A percentile compares a stretch with the other conserved stretches of the same genome.
These are phyloP conservation scores for Lochmaea crataegi DNA, from an alignment of 2,888 invertebrate species.

Conservation along the genomic window DNA sequence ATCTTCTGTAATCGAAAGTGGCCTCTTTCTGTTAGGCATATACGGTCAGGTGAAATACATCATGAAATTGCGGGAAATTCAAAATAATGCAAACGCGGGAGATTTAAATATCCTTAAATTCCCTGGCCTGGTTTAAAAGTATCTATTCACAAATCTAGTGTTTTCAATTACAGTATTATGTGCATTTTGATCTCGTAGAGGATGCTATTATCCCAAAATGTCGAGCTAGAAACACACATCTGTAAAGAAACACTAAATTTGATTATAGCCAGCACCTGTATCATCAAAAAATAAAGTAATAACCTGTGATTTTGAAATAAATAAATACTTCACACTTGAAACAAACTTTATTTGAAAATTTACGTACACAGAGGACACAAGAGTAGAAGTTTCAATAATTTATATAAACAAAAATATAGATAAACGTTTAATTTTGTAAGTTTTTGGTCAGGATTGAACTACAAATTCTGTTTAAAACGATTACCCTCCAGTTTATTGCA, in stretches of 20 bases:
- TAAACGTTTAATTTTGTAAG: too few species aligned
- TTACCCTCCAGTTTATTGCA: too few species aligned
- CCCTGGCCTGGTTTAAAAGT: not conserved
- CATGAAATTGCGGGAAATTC: constrained; percentile 4
- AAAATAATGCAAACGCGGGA: not conserved
- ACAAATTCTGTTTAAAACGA: too few species aligned
- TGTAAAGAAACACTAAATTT: constrained; percentile 1
- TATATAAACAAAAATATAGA: too few species aligned
- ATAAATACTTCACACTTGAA: not conserved
- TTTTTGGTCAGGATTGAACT: too few species aligned
- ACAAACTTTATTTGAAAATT: too few species aligned
- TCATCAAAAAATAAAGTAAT: not conserved
- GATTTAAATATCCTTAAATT: not conserved
- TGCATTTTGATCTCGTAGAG: constrained; percentile 4
- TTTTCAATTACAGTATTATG: constrained; percentile 2
- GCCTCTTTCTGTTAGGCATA: not conserved
- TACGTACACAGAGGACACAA: too few species aligned
- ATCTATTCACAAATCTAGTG: constrained; percentile 2
- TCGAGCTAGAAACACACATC: not conserved
- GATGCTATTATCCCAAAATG: not conserved
- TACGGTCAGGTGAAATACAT: constrained; percentile 4
- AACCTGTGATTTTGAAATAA: constrained; percentile 1
- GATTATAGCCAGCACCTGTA: not conserved
- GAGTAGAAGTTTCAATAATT: too few species aligned
- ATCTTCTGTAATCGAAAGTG: too few species aligned